Conservation (phyloP, 2,888 invertebrate genomes). For the Stenodera caucasica region DNA sequence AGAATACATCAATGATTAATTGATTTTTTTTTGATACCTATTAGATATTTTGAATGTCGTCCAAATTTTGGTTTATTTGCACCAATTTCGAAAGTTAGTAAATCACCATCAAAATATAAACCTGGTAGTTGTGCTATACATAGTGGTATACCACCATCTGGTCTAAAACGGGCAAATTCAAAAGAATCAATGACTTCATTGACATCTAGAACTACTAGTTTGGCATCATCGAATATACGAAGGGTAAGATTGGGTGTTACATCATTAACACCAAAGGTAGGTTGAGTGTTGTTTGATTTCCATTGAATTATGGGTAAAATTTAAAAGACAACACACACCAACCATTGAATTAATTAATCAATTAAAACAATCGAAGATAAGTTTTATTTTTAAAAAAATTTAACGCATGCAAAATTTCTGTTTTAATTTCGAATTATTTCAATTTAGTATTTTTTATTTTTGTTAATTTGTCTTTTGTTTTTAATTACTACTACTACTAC, state of each 20-base stretch:
- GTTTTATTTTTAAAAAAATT: slow-evolving; percentile 2
- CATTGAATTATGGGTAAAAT: slow-evolving; percentile 19
- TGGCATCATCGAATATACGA: slow-evolving; percentile 60
- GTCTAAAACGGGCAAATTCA: slow-evolving; percentile 75
- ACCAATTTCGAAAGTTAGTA: slow-evolving; percentile 85
- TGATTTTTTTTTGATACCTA: not conserved
- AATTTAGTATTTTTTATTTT: slow-evolving; percentile 10
- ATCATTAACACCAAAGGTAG: slow-evolving; percentile 68
- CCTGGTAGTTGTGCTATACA: slow-evolving; percentile 67
- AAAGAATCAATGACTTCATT: slow-evolving; percentile 78
- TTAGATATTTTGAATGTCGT: slow-evolving; percentile 91
- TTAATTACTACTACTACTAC: slow-evolving; percentile 18
- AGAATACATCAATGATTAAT: too few relatives aligned
- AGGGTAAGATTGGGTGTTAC: slow-evolving; percentile 80
- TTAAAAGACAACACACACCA: slow-evolving; percentile 42
- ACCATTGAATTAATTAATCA: slow-evolving; percentile 27
- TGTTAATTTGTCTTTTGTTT: slow-evolving; percentile 17
- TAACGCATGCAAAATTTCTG: not conserved
- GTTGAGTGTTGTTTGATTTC: slow-evolving; percentile 51
- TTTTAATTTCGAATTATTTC: not conserved
- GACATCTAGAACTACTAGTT: slow-evolving; percentile 51
- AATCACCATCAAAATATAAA: slow-evolving; percentile 75
- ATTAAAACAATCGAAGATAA: slow-evolving; percentile 12
- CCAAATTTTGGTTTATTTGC: slow-evolving; percentile 93
- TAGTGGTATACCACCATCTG: slow-evolving; percentile 55